Evolutionary conservation across 2,888 invertebrate genomes (phyloP).

Genomic region (Yponomeuta plumbellus): DNA sequence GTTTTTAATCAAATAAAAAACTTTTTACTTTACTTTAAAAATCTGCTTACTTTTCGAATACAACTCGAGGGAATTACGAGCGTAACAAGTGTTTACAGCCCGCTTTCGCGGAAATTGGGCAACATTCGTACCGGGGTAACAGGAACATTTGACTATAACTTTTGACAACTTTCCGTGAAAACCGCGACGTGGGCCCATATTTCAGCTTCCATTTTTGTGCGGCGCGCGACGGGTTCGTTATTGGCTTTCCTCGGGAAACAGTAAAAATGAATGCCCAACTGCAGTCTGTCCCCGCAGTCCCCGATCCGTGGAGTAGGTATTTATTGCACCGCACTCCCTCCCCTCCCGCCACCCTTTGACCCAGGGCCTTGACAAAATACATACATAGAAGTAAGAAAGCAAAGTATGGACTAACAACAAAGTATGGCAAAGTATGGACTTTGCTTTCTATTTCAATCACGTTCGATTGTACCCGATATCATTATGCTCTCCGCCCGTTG

Average conservation of each 20-base stretch:
- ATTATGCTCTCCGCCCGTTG: no score
- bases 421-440: no score
- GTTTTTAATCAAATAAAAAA: no score
- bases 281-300: background rate
- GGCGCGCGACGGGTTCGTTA: background rate
- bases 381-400: background rate
- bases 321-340: constrained; percentile 21
- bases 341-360: constrained; percentile 8
- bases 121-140: background rate
- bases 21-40: no score
- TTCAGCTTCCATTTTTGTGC: background rate
- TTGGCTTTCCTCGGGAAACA: background rate
- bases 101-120: background rate
- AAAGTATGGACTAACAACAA: no score
- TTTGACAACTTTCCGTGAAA: background rate
- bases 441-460: no score
- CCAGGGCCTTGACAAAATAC: background rate
- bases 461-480: no score
- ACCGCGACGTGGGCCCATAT: background rate
- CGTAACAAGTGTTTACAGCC: background rate
- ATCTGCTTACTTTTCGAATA: no score
- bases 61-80: background rate
- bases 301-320: constrained; percentile 20
- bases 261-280: background rate
- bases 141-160: background rate